phyloP scores from a whole-genome alignment of 1,140 invertebrate species.

The Meloidogyne chitwoodi region DNA sequence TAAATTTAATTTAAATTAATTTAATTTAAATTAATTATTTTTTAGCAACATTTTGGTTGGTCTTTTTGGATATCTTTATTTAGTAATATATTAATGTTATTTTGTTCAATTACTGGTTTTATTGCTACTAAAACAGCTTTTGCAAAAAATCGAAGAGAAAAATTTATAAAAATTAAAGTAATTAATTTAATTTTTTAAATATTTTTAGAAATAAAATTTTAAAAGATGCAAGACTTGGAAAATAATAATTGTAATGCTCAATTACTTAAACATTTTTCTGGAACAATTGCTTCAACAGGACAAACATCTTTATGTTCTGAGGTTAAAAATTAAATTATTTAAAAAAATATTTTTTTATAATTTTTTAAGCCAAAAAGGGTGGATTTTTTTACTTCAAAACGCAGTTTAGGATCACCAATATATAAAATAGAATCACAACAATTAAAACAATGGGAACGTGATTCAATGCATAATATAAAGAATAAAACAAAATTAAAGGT shows the following conservation, averaged over 20 bases:
- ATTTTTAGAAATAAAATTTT: slow-evolving; percentile 7
- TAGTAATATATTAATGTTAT: slow-evolving; percentile 42
- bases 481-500: neutral
- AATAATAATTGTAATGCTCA: slow-evolving; percentile 15
- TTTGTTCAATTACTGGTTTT: slow-evolving; percentile 51
- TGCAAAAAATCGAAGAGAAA: slow-evolving; percentile 27
- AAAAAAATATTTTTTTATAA: neutral
- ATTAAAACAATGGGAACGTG: slow-evolving; percentile 51
- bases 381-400: slow-evolving; percentile 33
- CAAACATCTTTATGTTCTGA: slow-evolving; percentile 20
- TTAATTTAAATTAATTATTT: neutral
- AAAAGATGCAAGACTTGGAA: slow-evolving; percentile 13
- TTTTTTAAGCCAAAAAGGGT: neutral
- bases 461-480: slow-evolving; percentile 33
- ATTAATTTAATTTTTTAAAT: neutral
- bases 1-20: neutral
- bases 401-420: slow-evolving; percentile 47
- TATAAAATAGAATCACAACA: slow-evolving; percentile 55
- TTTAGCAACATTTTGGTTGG: slow-evolving; percentile 58
- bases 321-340: neutral
- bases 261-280: slow-evolving; percentile 2
- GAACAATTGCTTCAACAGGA: slow-evolving; percentile 9
- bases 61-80: slow-evolving; percentile 56
- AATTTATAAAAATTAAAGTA: slow-evolving; percentile 57
- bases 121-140: slow-evolving; percentile 45